Base-by-base conservation (phyloP, 2,113 vertebrate genomes). In the Eptesicus fuscus region DNA sequence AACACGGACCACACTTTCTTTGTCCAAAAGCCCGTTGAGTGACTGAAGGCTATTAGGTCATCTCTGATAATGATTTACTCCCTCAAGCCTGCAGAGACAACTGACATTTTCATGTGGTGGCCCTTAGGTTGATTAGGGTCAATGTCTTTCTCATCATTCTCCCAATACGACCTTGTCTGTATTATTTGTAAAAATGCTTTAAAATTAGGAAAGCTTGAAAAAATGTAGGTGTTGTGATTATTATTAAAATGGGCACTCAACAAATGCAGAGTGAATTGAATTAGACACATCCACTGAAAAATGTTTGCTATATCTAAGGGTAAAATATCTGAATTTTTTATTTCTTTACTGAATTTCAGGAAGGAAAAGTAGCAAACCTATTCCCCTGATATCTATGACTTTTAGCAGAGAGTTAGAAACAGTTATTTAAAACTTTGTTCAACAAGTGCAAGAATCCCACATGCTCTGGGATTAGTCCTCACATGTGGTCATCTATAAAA, bases 1-100 rank as follows among this genome's bases (percentile, higher is more conserved):
- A 22, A n/a, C 7, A 0, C 23, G 5, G 4, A 49, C 9, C n/a
- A 56, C 0, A 1, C 2, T 3, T 74, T 40, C 40, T 56, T 47
- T 28, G 49, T 51, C 51, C n/a, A 56, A 25, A 5, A 40, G 25
- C n/a, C 80, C 3, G 1, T 23, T 14, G 20, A 22, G n/a, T 35
- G 22, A 1, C 40, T 8, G 2, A 69, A 61, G 88, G 47, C 11
- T 61, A 12, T 35, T 4, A 49, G 18, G 32, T n/a, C 3, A 5
- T 40, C 25, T 12, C 35, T 22, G 28, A 76, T 14, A 32, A 25
- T 37, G 10, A 7, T 2, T 25, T 44, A 20, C 87, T 83, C 30
- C 20, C 35, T 65, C 20, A 17, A 42, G 17, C 18, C n/a, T 44
- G 4, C 30, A 82, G 40, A 94, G 44, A 16, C 49, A 53, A n/a